Conservation (phyloP, 2,797 vertebrate species). For the Myiothlypis coronata region DNA sequence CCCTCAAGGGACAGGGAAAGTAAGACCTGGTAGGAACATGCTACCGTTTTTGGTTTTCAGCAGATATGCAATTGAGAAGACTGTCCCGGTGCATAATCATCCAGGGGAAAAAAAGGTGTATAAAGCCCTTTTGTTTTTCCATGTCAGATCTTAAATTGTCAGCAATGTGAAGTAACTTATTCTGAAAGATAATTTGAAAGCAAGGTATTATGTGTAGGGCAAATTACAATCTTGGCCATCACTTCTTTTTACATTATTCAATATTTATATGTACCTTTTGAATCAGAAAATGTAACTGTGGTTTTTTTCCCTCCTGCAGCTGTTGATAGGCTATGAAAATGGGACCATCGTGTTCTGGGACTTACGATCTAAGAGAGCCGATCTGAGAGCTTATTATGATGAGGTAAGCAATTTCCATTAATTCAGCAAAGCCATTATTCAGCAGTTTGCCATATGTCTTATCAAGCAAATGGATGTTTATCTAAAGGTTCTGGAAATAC, state of each 20-base stretch:
- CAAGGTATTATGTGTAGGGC: background rate
- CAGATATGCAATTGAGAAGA: background rate
- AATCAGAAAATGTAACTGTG: background rate
- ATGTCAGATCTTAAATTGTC: background rate
- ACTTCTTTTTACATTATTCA: background rate
- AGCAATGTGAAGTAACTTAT: background rate
- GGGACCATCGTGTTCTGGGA: conserved; percentile 97
- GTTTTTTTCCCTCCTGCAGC: conserved; percentile 70
- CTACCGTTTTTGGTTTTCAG: background rate
- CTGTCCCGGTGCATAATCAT: background rate
- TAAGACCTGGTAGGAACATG: background rate
- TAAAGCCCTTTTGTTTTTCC: background rate
- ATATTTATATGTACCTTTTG: background rate
- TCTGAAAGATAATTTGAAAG: background rate
- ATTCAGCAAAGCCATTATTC: background rate
- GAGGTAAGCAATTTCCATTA: conserved; percentile 82
- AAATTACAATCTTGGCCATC: background rate
- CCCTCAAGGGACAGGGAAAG: background rate
- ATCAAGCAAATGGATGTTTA: background rate
- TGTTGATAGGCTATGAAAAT: conserved; percentile 95
- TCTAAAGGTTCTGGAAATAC: background rate
- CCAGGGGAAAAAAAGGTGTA: rapidly evolving
- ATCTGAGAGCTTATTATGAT: conserved; percentile 95
- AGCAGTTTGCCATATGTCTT: background rate
- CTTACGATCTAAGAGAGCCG: conserved; percentile 89